Evolutionary conservation across 2,797 vertebrate genomes (phyloP), one percentile per base, ranked within the genome.

Genomic region (Sebastolobus alascanus): DNA sequence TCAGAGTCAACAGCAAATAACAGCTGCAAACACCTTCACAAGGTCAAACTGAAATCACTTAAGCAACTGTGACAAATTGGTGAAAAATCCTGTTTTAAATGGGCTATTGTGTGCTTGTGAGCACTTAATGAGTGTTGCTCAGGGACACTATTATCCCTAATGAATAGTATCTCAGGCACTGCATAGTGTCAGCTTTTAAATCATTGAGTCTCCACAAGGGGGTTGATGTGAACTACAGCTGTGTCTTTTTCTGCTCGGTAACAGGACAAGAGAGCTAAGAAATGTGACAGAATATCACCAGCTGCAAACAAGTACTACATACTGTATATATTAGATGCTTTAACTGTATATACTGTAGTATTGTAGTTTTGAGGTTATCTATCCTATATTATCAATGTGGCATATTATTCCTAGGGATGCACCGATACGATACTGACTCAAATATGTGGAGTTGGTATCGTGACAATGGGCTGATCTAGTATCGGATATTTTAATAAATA

Each of bases 111-210:
- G 46, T 20, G 40, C 68, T 31, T 54, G 31, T n/a, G 60, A 69
- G 14, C 33, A 10, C 16, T 67, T 77, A 29, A 69, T 52, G 40
- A 54, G 59, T 20, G 37, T 58, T 73, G 50, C 73, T 75, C 40
- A 8, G 63, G 20, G 43, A 73, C 37, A 25, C 29, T 1, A 6
- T 74, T 54, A 66, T 77, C 18, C 78, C 38, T 40, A 46, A 60
- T 79, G 22, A 81, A 75, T 40, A 22, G 55, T 20, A 22, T 46
- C 25, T 68, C 56, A 66, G 63, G 16, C 22, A 27, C 14, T 18
- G 33, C 27, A 27, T 11, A 46, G 31, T 9, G 81, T 43, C 40
- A 43, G 25, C 63, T 59, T 80, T 72, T 75, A 84, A 87, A 86
- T 76, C 66, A 80, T 4, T 3, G 31, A 22, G 46, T 59, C 33